A percentile compares a stretch with the other conserved stretches of the same genome.
phyloP scores from a whole-genome alignment of 2,888 invertebrate species.

The Euphydryas editha region DNA sequence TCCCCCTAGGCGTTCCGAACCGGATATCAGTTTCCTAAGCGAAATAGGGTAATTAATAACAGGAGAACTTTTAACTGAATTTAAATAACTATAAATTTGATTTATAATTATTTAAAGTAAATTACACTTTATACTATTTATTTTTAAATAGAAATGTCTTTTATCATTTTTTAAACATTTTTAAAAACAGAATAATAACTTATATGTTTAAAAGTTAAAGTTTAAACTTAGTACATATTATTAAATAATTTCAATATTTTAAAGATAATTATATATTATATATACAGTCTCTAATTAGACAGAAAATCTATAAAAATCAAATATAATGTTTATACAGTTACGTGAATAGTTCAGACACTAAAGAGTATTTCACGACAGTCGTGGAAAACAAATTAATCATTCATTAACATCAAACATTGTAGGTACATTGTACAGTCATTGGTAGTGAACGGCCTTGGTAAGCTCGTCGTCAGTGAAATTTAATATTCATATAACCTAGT shows the following conservation, averaged over 20 bases:
- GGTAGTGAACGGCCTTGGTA: conserved; percentile 72
- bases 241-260: too few species aligned
- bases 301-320: too few species aligned
- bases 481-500: conserved; percentile 81
- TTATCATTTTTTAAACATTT: too few species aligned
- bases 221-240: too few species aligned
- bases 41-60: conserved; percentile 61
- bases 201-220: too few species aligned
- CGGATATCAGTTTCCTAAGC: conserved; percentile 65
- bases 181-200: too few species aligned
- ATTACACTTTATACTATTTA: not conserved
- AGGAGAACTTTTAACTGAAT: conserved; percentile 42
- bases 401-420: not conserved
- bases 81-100: not conserved
- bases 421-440: conserved; percentile 48
- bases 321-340: too few species aligned
- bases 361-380: not conserved
- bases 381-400: not conserved
- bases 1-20: conserved; percentile 56
- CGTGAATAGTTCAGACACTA: too few species aligned
- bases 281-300: too few species aligned
- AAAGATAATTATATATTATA: too few species aligned
- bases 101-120: not conserved
- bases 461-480: conserved; percentile 76
- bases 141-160: too few species aligned